Evolutionary conservation across 2,113 vertebrate genomes (phyloP).

Genomic region (Panthera leo): DNA sequence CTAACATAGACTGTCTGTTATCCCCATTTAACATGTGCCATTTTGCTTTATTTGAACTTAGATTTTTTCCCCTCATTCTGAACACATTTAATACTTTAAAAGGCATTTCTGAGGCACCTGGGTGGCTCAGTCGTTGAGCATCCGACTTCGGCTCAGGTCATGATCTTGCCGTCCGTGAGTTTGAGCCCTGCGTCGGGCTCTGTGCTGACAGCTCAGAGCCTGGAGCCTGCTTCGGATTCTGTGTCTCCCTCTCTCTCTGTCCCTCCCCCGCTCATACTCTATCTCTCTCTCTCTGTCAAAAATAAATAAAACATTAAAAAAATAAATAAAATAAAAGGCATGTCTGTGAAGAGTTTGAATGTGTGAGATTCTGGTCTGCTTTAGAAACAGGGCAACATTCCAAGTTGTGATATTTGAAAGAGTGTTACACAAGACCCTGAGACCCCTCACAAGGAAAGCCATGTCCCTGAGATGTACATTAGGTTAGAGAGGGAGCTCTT

Average conservation of each 20-base stretch:
- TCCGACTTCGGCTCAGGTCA: no score
- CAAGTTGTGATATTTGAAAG: rapidly evolving
- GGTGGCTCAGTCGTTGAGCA: no score
- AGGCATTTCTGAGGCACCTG: not conserved
- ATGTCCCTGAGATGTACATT: no score
- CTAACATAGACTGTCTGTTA: not conserved
- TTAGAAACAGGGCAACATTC: no score
- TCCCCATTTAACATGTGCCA: not conserved
- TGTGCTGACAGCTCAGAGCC: no score
- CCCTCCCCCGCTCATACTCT: no score
- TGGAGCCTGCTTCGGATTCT: no score
- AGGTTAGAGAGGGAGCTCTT: rapidly evolving
- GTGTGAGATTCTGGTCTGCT: not conserved
- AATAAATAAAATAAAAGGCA: not conserved
- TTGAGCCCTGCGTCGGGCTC: no score
- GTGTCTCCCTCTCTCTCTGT: no score
- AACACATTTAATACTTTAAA: not conserved
- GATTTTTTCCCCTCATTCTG: not conserved
- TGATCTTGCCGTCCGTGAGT: no score
- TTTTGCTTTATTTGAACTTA: not conserved
- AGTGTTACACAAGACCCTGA: not conserved
- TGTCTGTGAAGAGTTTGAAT: not conserved
- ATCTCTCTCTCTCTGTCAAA: no score
- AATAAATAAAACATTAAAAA: no score
- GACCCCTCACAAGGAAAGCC: not conserved